Conservation (phyloP, 2,797 vertebrate species). For the Octomys mimax region DNA sequence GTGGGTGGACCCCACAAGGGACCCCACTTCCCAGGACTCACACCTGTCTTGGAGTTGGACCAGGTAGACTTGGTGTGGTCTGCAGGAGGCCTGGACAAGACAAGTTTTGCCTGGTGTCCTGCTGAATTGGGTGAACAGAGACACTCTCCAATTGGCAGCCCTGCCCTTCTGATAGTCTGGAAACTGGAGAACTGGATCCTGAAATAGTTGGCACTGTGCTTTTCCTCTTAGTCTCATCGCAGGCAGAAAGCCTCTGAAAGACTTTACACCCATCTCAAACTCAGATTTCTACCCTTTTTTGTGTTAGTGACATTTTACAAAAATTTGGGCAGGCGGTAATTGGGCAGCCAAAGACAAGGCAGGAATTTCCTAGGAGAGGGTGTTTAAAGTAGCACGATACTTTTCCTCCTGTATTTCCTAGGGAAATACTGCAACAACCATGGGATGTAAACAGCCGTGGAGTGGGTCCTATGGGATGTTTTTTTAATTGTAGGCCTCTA, state of each 20-base stretch:
- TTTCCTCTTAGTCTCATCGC: background rate
- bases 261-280: background rate
- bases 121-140: background rate
- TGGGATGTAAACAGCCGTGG: fast-evolving
- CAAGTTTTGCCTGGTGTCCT: background rate
- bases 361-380: background rate
- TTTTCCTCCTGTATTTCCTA: background rate
- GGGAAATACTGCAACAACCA: background rate
- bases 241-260: background rate
- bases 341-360: background rate
- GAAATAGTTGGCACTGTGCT: background rate
- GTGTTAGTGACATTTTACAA: background rate
- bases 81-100: background rate
- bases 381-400: background rate
- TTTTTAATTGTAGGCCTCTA: constrained; percentile 87
- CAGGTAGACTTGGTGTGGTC: fast-evolving
- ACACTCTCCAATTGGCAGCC: background rate
- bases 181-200: background rate
- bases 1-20: background rate
- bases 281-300: background rate
- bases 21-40: background rate
- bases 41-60: too few species aligned
- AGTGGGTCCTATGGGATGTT: constrained; percentile 64
- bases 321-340: background rate
- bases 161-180: background rate